phyloP scores from a whole-genome alignment of 2,113 vertebrate species.

The Oryctolagus cuniculus region DNA sequence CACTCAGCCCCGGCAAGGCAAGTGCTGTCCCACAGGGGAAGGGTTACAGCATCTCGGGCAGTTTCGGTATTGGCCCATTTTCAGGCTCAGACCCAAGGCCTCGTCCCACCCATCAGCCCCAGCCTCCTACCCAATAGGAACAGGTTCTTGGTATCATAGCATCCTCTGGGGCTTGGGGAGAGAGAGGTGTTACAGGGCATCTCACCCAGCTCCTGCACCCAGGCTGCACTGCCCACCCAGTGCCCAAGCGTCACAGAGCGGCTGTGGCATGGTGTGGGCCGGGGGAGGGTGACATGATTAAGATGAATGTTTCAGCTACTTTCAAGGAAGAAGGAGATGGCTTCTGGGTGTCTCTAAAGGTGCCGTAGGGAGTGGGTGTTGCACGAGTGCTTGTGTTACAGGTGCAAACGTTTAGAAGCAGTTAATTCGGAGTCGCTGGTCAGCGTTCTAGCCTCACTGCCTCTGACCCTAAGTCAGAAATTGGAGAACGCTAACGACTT shows the following conservation, averaged over 20 bases:
- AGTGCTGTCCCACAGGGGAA: constrained; percentile 55
- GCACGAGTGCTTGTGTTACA: neutral
- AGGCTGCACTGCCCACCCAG: neutral
- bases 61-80: constrained; percentile 79
- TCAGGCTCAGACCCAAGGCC: constrained; percentile 71
- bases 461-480: neutral
- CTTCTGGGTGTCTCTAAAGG: neutral
- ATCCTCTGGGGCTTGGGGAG: neutral
- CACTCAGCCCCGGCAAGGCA: constrained; percentile 10
- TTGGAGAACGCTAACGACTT: neutral
- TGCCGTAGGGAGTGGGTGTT: neutral
- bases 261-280: neutral
- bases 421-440: constrained; percentile 5
- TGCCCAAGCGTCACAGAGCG: accelerated
- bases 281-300: neutral
- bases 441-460: neutral
- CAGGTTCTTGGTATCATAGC: constrained; percentile 48
- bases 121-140: constrained; percentile 54
- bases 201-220: neutral
- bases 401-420: constrained; percentile 27
- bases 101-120: constrained; percentile 56
- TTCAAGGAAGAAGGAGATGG: neutral
- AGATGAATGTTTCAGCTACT: neutral
- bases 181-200: neutral
- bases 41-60: constrained; percentile 51